Conservation (phyloP, 2,113 vertebrate genomes). For the Pachypanchax playfairii region DNA sequence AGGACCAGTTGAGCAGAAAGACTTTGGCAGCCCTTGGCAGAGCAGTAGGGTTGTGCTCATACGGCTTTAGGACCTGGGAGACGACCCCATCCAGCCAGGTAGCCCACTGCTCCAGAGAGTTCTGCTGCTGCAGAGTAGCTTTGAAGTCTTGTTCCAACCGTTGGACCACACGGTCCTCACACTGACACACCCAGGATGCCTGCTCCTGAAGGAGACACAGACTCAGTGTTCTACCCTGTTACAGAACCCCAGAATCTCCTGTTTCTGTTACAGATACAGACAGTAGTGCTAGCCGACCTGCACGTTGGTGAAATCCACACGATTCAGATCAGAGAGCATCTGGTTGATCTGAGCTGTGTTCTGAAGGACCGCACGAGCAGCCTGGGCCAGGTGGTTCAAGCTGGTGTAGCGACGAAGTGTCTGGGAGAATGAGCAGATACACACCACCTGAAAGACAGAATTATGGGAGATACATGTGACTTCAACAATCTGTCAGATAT, state of each 20-base stretch:
- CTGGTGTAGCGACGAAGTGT: conserved; percentile 90
- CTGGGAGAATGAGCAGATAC: conserved; percentile 88
- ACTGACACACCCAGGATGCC: conserved; percentile 94
- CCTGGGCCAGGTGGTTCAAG: conserved; percentile 90
- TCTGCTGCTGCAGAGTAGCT: conserved; percentile 90
- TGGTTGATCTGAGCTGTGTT: conserved; percentile 92
- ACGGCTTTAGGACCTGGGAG: conserved; percentile 88
- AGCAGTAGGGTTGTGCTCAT: conserved; percentile 80
- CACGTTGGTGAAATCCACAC: conserved; percentile 92
- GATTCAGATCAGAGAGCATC: conserved; percentile 93
- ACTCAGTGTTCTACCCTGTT: background rate
- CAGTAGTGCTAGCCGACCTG: conserved; percentile 70
- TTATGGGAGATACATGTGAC: background rate
- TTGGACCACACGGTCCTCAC: conserved; percentile 87
- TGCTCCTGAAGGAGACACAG: conserved; percentile 81
- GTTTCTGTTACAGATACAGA: background rate
- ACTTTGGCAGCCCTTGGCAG: conserved; percentile 91
- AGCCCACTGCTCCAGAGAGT: conserved; percentile 93
- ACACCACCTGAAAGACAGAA: conserved; percentile 80
- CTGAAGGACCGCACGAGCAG: conserved; percentile 88
- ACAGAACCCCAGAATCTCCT: background rate
- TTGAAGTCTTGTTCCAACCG: conserved; percentile 92
- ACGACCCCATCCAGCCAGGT: conserved; percentile 89
- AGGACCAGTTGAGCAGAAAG: conserved; percentile 94
- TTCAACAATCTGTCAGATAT: background rate